Percentiles rank a stretch among this genome's conserved stretches.
phyloP scores from a whole-genome alignment of 2,888 invertebrate genomes.

The Macroteleia sp. region DNA sequence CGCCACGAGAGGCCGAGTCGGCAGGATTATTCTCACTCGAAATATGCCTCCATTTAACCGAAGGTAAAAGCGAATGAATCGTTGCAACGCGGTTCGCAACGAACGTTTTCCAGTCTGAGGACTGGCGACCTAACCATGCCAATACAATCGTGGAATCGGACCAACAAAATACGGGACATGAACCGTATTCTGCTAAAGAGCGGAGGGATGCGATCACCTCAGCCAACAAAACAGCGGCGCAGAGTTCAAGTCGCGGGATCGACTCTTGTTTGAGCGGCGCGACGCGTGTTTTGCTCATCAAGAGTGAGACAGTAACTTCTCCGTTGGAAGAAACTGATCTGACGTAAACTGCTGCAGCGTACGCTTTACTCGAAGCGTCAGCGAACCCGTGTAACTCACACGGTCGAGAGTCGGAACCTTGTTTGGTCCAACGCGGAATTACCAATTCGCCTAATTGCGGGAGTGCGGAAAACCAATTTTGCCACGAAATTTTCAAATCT shows the following conservation, averaged over 20 bases:
- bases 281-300: background rate
- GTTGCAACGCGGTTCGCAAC: constrained; percentile 57
- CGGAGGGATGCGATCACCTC: no score
- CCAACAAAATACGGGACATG: background rate
- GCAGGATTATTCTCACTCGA: constrained; percentile 53
- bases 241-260: background rate
- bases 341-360: background rate
- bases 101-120: constrained; percentile 30
- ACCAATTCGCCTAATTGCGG: background rate
- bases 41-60: constrained; percentile 42
- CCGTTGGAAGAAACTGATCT: background rate
- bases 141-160: constrained; percentile 65
- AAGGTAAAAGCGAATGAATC: constrained; percentile 21
- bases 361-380: background rate
- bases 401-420: background rate
- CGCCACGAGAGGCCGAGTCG: constrained; percentile 46
- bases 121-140: constrained; percentile 12
- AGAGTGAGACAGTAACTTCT: background rate
- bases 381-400: background rate
- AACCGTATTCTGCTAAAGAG: no score
- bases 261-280: background rate
- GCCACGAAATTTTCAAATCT: background rate
- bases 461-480: background rate
- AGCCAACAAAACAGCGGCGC: background rate
- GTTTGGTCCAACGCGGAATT: background rate